A percentile compares a stretch with the other conserved stretches of the same genome.
These are phyloP conservation scores for Mylabris phalerata DNA, from an alignment of 1,140 invertebrate genomes.

Conservation along the genomic window DNA sequence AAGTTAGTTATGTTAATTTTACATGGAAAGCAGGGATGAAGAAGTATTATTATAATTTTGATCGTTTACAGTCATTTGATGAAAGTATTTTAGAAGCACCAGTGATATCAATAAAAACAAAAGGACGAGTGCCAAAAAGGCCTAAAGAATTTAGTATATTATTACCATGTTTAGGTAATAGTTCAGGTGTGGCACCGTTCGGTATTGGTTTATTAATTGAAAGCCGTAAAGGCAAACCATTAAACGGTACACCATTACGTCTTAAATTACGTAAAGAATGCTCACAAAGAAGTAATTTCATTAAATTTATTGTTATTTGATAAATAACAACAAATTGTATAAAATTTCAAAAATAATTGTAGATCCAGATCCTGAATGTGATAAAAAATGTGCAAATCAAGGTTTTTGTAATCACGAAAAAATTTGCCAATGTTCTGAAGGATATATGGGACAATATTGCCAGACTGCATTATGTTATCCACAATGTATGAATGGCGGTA, in stretches of 20 bases:
- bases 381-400: conserved; percentile 76
- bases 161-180: conserved; percentile 83
- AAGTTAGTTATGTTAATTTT: conserved; percentile 85
- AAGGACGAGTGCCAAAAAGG: conserved; percentile 74
- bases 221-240: conserved; percentile 62
- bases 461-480: conserved; percentile 85
- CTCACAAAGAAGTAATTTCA: conserved; percentile 70
- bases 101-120: conserved; percentile 76
- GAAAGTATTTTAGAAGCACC: conserved; percentile 76
- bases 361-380: conserved; percentile 83
- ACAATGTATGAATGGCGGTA: conserved; percentile 86
- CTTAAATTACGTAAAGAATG: conserved; percentile 91
- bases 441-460: conserved; percentile 84
- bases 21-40: conserved; percentile 83
- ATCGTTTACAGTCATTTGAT: conserved; percentile 74
- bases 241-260: conserved; percentile 84
- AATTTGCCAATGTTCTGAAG: conserved; percentile 80
- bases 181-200: conserved; percentile 81
- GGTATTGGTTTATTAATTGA: conserved; percentile 82
- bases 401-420: conserved; percentile 74
- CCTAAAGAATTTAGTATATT: conserved; percentile 89
- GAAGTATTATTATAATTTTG: conserved; percentile 84
- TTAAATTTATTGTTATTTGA: neutral
- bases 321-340: neutral
- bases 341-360: conserved; percentile 24